phyloP scores from a whole-genome alignment of 2,888 invertebrate species.

The Periphyllus acericola region DNA sequence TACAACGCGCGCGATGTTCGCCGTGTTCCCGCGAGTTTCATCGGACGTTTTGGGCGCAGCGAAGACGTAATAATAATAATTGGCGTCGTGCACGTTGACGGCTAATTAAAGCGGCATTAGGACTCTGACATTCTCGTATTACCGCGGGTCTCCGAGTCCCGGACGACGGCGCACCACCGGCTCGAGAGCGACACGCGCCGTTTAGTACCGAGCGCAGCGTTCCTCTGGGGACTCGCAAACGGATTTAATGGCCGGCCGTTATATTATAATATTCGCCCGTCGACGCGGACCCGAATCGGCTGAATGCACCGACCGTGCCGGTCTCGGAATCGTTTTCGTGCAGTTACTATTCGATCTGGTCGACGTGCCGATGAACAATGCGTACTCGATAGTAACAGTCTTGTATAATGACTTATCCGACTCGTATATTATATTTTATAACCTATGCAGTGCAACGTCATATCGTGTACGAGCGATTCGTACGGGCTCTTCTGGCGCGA shows the following conservation, averaged over 20 bases:
- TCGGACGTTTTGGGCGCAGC: background rate
- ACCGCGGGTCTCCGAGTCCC: conserved; percentile 36
- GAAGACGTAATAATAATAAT: conserved; percentile 37
- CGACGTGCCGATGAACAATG: too few relatives aligned
- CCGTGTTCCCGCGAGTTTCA: background rate
- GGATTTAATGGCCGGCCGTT: conserved; percentile 56
- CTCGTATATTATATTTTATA: too few relatives aligned
- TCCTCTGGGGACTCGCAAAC: conserved; percentile 52
- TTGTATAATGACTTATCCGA: too few relatives aligned
- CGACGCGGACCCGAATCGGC: conserved; percentile 22
- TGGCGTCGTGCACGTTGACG: conserved; percentile 59
- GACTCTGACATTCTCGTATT: conserved; percentile 60
- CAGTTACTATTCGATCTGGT: too few relatives aligned
- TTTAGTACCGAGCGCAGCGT: conserved; percentile 22
- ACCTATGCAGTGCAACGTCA: too few relatives aligned
- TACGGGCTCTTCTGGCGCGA: too few relatives aligned
- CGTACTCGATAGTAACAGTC: too few relatives aligned
- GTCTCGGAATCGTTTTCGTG: too few relatives aligned
- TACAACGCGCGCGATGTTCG: too few relatives aligned
- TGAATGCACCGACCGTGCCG: background rate
- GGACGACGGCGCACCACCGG: background rate
- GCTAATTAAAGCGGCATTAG: conserved; percentile 61
- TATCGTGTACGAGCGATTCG: too few relatives aligned
- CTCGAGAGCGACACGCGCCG: conserved; percentile 59
- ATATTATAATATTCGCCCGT: background rate